Percentiles rank a stretch among this genome's conserved stretches.
These are phyloP conservation scores for Stomorhina lunata DNA, from an alignment of 2,888 invertebrate genomes.

Conservation along the genomic window DNA sequence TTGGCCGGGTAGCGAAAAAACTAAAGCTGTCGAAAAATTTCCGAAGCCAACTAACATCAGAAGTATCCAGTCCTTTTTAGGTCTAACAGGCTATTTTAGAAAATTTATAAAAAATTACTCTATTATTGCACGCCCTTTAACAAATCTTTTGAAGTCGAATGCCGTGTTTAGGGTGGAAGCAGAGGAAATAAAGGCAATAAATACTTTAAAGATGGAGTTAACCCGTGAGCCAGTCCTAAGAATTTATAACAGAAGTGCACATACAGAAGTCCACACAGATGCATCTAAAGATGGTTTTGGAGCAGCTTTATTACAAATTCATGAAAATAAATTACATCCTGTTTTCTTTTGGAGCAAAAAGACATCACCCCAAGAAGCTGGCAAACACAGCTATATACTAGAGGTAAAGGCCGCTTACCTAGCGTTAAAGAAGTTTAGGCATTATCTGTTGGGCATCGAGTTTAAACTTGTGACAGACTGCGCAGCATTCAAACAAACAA, in stretches of 20 bases:
- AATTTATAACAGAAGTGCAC: conserved; percentile 51
- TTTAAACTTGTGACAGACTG: conserved; percentile 52
- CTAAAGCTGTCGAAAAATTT: background rate
- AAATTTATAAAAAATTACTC: conserved; percentile 58
- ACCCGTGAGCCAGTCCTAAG: conserved; percentile 49
- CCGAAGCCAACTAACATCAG: conserved; percentile 36
- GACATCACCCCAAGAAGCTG: conserved; percentile 23
- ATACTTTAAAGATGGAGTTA: conserved; percentile 47
- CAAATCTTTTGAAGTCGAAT: conserved; percentile 67
- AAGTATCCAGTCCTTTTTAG: conserved; percentile 46
- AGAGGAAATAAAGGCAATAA: conserved; percentile 36
- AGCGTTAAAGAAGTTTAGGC: conserved; percentile 42
- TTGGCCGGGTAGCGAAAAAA: background rate
- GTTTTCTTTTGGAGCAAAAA: conserved; percentile 44
- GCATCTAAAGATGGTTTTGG: conserved; percentile 62
- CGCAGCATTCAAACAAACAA: conserved; percentile 47
- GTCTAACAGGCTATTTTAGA: conserved; percentile 56
- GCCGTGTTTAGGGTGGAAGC: conserved; percentile 45
- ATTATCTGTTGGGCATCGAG: conserved; percentile 22
- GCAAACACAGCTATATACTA: conserved; percentile 45
- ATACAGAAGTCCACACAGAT: conserved; percentile 66
- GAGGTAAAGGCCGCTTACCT: conserved; percentile 44
- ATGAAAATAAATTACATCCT: background rate
- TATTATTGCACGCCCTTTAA: conserved; percentile 72
- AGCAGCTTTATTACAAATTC: conserved; percentile 36